Percentiles rank a stretch among this genome's conserved stretches.
Evolutionary conservation across 1,140 invertebrate species (phyloP).

Genomic region (Scylla paramamosain): DNA sequence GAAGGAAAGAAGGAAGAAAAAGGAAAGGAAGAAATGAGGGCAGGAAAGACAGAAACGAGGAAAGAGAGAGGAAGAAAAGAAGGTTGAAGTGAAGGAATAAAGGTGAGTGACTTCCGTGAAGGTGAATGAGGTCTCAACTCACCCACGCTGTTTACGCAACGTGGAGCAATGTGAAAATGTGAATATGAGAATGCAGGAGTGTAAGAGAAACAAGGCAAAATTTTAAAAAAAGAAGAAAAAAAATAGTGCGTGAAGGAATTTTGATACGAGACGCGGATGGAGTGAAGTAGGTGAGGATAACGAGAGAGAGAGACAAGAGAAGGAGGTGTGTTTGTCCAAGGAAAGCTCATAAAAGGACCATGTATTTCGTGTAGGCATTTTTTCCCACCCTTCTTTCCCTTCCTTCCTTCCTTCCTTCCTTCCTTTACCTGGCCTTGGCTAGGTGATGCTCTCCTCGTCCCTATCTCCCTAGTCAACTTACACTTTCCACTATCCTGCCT

Average conservation of each 20-base stretch:
- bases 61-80: background rate
- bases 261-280: background rate
- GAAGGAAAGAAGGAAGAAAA: background rate
- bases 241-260: background rate
- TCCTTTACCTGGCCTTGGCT: too few species aligned
- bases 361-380: background rate
- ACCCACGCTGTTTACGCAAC: background rate
- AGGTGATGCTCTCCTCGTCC: background rate
- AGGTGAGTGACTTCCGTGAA: background rate
- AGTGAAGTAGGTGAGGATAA: background rate
- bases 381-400: background rate
- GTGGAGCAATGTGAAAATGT: background rate
- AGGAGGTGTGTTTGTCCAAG: background rate
- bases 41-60: background rate
- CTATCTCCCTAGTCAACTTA: background rate
- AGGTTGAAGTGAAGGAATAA: background rate
- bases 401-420: too few species aligned
- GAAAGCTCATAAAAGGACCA: too few species aligned
- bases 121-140: too few species aligned
- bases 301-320: background rate
- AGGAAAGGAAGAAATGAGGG: background rate
- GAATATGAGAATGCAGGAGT: too few species aligned
- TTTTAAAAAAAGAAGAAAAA: background rate
- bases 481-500: background rate
- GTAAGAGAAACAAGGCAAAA: too few species aligned